phyloP scores from a whole-genome alignment of 2,888 invertebrate species.

The Rhagonycha lutea region DNA sequence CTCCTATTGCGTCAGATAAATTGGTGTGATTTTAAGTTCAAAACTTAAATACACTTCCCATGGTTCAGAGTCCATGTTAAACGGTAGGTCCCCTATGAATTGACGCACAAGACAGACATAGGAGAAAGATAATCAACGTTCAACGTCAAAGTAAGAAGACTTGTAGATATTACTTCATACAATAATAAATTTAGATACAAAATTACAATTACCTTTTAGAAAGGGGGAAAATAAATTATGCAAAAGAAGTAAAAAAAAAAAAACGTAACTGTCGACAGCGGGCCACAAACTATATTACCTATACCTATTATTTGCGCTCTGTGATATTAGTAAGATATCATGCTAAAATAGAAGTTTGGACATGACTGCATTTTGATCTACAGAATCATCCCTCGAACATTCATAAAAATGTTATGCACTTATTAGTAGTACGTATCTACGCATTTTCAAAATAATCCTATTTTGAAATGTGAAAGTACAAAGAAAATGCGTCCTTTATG shows the following conservation, averaged over 20 bases:
- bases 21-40: too few species aligned
- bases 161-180: too few species aligned
- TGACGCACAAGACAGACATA: too few species aligned
- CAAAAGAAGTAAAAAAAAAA: neutral
- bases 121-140: too few species aligned
- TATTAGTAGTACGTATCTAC: neutral
- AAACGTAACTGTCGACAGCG: neutral
- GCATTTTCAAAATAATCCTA: neutral
- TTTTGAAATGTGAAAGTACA: neutral
- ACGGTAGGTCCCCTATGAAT: too few species aligned
- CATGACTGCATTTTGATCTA: neutral
- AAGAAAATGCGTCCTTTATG: neutral
- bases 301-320: neutral
- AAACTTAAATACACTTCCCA: too few species aligned
- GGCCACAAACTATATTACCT: neutral
- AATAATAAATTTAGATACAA: neutral
- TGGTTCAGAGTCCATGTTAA: too few species aligned
- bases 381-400: neutral
- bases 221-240: too few species aligned
- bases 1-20: too few species aligned
- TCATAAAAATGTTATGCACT: neutral
- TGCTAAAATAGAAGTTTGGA: neutral
- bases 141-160: too few species aligned
- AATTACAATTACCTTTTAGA: neutral
- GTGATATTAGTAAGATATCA: neutral